Evolutionary conservation across 2,888 invertebrate genomes (phyloP), one percentile per base, ranked within the genome.

Genomic region (Melangyna quadrimaculata): DNA sequence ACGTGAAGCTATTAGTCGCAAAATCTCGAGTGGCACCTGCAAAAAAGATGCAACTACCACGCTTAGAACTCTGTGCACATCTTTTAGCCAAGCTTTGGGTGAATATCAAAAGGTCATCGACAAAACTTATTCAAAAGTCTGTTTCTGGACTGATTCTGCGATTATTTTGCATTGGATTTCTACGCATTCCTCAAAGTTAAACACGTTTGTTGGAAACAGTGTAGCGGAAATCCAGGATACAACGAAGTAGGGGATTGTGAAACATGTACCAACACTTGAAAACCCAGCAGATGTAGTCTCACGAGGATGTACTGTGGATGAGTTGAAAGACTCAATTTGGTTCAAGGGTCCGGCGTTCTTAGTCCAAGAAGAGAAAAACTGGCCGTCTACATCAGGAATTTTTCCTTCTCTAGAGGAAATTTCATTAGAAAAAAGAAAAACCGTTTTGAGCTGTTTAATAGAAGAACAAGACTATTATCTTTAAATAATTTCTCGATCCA

Each of bases 21-120:
- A 87, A 83, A 69, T 87, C 86, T 4, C 67, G 87, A 10, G 82
- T 87, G 1, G 84, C 87, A 1, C 86, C 88, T 0, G 27, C 80
- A 5, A 88, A 82, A 27, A 71, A 71, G 19, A 73, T 37, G n/a
- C 80, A 87, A 17, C 40, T 88, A 19, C 86, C 86, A 0, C 55
- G 82, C 0, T 35, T 88, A 12, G 83, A 87, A 17, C 63, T 86
- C 1, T 88, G 71, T 53, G 69, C 79, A 1, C 80, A 79, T 9
- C 57, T 84, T 61, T 77, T 87, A 10, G 45, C 81, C 0, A 80
- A 72, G 43, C 43, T 87, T 14, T 82, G 77, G 77, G 43, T 61
- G 12, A 37, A 77, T 48, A 5, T 2, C 61, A 73, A 59, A 57
- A 19, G 4, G 17, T 57, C 1, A 5, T 57, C 9, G 35, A n/a